Evolutionary conservation across 2,888 invertebrate genomes (phyloP).

Genomic region (Tanytarsus gracilentus): DNA sequence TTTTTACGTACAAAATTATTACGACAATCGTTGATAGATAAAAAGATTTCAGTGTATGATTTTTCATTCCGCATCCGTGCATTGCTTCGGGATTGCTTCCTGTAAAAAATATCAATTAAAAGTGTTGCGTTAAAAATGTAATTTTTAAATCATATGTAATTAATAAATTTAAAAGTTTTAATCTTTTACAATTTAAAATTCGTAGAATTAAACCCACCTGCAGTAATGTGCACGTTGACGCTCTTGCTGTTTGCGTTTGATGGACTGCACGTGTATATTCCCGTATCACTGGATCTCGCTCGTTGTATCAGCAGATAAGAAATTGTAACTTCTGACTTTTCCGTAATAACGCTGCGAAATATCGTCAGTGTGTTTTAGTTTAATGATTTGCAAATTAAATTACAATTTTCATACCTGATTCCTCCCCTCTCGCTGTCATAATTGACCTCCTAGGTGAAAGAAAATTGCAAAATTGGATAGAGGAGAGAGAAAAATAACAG

Average conservation of each 20-base stretch:
- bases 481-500: not conserved
- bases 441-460: slow-evolving; percentile 70
- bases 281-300: slow-evolving; percentile 68
- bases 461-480: not conserved
- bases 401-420: slow-evolving; percentile 50
- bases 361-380: too few species aligned
- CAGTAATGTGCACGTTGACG: slow-evolving; percentile 73
- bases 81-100: slow-evolving; percentile 80
- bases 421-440: slow-evolving; percentile 82
- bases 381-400: too few species aligned
- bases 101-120: slow-evolving; percentile 40
- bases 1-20: too few species aligned
- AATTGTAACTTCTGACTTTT: slow-evolving; percentile 79
- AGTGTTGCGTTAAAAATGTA: not conserved
- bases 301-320: slow-evolving; percentile 73
- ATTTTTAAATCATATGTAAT: too few species aligned
- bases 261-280: slow-evolving; percentile 75
- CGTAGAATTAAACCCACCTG: slow-evolving; percentile 53
- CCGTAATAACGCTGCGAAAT: slow-evolving; percentile 77
- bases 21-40: too few species aligned
- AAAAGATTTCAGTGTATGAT: not conserved
- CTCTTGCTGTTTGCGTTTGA: slow-evolving; percentile 78
- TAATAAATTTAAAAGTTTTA: not conserved
- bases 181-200: not conserved
- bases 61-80: slow-evolving; percentile 44